Percentiles rank a stretch among this genome's conserved stretches.
Evolutionary conservation across 2,113 vertebrate genomes (phyloP).

Genomic region (Neopipo cinnamomea): DNA sequence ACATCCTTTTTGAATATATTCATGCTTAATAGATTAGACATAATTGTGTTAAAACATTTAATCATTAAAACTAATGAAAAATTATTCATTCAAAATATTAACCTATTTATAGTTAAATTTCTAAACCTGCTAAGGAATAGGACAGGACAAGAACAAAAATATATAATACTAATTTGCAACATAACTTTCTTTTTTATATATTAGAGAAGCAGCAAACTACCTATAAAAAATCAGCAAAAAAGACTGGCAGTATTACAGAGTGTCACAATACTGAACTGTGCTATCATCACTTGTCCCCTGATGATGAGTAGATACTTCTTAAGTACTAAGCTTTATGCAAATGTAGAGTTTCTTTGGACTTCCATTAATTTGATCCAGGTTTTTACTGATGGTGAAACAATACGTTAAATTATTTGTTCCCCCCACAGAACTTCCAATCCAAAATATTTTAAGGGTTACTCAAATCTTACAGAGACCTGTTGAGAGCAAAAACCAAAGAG

Average conservation of each 20-base stretch:
- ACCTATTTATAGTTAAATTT: not conserved
- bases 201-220: not conserved
- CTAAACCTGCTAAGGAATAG: not conserved
- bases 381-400: not conserved
- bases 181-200: not conserved
- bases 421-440: not conserved
- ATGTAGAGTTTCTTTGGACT: not conserved
- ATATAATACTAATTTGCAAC: not conserved
- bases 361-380: not conserved
- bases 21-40: not conserved
- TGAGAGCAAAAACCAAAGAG: not conserved
- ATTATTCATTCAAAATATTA: not conserved
- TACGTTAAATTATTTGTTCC: not conserved
- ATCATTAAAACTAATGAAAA: not conserved
- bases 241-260: not conserved
- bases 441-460: not conserved
- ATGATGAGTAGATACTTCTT: not conserved
- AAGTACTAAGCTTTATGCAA: not conserved
- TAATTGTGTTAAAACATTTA: not conserved
- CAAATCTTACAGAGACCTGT: not conserved
- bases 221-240: not conserved
- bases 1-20: not conserved
- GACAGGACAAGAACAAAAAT: not conserved
- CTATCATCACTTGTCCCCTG: not conserved
- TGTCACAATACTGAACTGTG: not conserved